Base-by-base conservation (phyloP, 2,888 invertebrate species). In the Phlogophora meticulosa region DNA sequence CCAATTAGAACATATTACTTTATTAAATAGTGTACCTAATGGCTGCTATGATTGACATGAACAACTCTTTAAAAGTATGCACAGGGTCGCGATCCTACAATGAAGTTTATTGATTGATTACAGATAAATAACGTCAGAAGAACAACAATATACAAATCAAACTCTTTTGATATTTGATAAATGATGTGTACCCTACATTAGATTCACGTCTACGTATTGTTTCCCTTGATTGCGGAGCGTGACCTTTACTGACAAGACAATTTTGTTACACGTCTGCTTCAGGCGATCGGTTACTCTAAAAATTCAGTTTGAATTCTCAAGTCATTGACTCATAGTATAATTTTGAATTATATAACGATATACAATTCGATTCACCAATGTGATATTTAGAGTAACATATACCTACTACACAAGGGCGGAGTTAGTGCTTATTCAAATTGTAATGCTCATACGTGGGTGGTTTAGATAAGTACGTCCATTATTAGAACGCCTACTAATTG, bases 111-210 rank as follows among this genome's bases (percentile, higher is more conserved):
- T 81, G 75, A 82, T 81, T 76, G 62, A 79, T 69, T 63, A 56
- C 56, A 64, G 68, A 81, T 76, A 80, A 77, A 73, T 43, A 70
- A 68, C 57, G 45, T 45, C 48, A 49, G 48, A 57, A 65, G 55
- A 43, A 64, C 59, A 62, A 79, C 76, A 82, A 85, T 72, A 85
- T 72, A 80, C 77, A 72, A 79, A 82, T 83, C 76, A 76, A 77
- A 78, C 57, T 60, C 52, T 59, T 72, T 74, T 75, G 68, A 59
- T 48, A 64, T 62, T 71, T 86, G 80, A 85, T 82, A 74, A 74
- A 84, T 86, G 74, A 80, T 82, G 76, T 82, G 72, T 81, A 42
- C 17, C 15, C n/a, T 34, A 48, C 32, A 15, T 24, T 42, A 53
- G 34, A 57, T 45, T 36, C 24, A 20, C 22, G 28, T 63, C 62